Percentiles rank a stretch among this genome's conserved stretches.
These are phyloP conservation scores for Gallinago nigripennis DNA, from an alignment of 2,797 vertebrate species.

Conservation along the genomic window DNA sequence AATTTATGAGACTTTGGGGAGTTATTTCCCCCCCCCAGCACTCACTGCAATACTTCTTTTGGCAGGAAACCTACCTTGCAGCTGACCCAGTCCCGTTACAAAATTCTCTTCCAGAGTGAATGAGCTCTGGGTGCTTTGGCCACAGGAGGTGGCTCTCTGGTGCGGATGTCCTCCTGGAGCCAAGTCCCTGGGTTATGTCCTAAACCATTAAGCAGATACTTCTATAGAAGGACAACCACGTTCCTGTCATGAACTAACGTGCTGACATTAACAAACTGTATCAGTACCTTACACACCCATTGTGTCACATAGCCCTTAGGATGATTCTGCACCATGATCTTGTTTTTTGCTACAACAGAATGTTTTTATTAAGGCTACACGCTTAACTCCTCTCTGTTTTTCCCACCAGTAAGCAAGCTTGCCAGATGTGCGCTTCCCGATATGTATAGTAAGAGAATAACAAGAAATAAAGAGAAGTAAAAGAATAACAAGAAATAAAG, in stretches of 20 bases:
- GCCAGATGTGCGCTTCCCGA: neutral
- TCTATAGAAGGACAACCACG: neutral
- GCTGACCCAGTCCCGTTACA: neutral
- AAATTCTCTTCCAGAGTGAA: neutral
- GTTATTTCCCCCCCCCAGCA: neutral
- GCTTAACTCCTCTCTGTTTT: neutral
- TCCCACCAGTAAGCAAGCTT: neutral
- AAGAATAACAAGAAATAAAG: neutral
- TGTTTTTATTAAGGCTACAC: neutral
- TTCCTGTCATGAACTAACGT: neutral
- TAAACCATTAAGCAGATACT: neutral
- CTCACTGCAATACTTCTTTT: neutral
- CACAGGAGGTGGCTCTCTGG: neutral
- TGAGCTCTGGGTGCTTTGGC: neutral
- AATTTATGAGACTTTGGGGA: neutral
- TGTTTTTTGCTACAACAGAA: neutral
- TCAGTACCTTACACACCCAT: rapidly evolving
- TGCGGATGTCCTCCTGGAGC: neutral
- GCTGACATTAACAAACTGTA: neutral
- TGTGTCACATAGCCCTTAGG: neutral
- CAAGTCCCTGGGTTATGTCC: neutral
- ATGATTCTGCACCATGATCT: neutral
- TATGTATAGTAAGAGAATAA: neutral
- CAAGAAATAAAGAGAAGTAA: neutral
- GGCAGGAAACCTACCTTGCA: neutral